phyloP scores from a whole-genome alignment of 2,113 vertebrate genomes.

The Podarcis cretensis region DNA sequence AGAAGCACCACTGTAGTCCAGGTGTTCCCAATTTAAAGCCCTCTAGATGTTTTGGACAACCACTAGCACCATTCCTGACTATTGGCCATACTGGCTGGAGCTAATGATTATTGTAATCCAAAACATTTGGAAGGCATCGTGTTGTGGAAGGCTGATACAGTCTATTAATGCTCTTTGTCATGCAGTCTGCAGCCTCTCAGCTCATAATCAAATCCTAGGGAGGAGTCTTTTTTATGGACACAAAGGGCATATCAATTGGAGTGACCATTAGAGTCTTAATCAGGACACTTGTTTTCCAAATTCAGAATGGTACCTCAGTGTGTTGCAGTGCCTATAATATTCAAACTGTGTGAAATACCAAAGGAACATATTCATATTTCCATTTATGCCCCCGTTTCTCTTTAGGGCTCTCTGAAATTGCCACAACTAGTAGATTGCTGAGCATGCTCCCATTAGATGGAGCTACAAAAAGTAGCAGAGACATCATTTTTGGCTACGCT shows the following conservation, averaged over 20 bases:
- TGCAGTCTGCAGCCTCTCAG: neutral
- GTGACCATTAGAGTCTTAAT: neutral
- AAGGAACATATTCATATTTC: constrained; percentile 39
- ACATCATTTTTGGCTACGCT: constrained; percentile 78
- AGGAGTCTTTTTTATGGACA: neutral
- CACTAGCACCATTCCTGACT: too few species aligned
- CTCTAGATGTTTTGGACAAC: too few species aligned
- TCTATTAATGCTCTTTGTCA: neutral
- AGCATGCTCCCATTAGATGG: constrained; percentile 54
- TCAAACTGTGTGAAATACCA: constrained; percentile 34
- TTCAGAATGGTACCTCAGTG: neutral
- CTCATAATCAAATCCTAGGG: neutral
- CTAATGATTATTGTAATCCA: too few species aligned
- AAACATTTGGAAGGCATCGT: too few species aligned
- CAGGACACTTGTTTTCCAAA: constrained; percentile 1
- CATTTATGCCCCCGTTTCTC: constrained; percentile 39
- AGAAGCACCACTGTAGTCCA: too few species aligned
- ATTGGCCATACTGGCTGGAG: too few species aligned
- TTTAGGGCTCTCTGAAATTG: constrained; percentile 58
- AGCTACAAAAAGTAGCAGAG: constrained; percentile 73
- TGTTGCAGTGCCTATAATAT: constrained; percentile 29
- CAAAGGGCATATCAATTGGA: neutral
- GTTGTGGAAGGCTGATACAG: too few species aligned
- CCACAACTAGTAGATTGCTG: constrained; percentile 54
- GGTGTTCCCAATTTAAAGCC: too few species aligned